These are phyloP conservation scores for Pocillopora meandrina DNA, from an alignment of 92 coral and sea anemone species.

Conservation along the genomic window DNA sequence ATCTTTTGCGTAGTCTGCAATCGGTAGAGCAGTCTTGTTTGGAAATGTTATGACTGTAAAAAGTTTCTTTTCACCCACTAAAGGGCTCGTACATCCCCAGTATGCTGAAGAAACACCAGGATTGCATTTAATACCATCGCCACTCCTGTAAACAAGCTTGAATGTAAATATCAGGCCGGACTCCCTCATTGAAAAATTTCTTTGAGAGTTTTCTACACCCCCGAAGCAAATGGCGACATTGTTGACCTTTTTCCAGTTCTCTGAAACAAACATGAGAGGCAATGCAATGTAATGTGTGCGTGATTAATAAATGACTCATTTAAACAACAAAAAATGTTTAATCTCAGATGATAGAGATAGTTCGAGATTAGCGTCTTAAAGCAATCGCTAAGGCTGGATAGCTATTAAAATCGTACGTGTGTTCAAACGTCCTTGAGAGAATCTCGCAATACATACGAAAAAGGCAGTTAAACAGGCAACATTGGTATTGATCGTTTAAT, in stretches of 20 bases:
- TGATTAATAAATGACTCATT: too few species aligned
- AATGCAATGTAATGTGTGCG: too few species aligned
- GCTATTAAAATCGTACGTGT: too few species aligned
- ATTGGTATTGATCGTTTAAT: too few species aligned
- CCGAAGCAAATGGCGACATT: neutral
- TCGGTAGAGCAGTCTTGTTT: neutral
- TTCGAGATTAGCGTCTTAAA: too few species aligned
- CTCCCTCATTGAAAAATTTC: neutral
- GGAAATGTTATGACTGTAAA: neutral
- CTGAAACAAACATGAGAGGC: neutral
- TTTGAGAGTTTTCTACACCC: neutral
- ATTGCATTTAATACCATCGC: neutral
- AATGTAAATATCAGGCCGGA: neutral
- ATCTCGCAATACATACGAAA: too few species aligned
- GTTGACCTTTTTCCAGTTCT: slow-evolving; percentile 13
- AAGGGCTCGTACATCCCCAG: neutral
- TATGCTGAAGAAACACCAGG: neutral
- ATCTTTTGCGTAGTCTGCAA: neutral
- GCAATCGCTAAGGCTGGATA: too few species aligned
- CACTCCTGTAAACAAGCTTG: slow-evolving; percentile 1
- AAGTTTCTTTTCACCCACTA: neutral
- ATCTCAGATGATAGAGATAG: too few species aligned
- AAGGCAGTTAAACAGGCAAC: too few species aligned
- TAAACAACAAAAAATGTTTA: too few species aligned
- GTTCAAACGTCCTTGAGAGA: too few species aligned